Evolutionary conservation across 2,888 invertebrate species (phyloP).

Genomic region (Andrena chrysosceles): DNA sequence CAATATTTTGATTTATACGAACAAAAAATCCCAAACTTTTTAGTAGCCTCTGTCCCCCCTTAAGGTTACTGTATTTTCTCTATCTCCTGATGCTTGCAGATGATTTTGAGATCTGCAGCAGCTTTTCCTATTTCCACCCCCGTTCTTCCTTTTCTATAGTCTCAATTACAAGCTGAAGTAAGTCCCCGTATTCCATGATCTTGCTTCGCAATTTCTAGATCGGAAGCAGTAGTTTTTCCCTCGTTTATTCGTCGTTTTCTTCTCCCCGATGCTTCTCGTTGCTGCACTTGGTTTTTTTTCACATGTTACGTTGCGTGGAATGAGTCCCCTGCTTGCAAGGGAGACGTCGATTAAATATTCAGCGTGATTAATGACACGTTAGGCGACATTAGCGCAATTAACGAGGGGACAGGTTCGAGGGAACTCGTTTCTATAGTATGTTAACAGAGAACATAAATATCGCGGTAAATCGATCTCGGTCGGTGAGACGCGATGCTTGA

Average conservation of each 20-base stretch:
- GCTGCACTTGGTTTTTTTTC: background rate
- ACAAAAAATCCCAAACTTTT: too few species aligned
- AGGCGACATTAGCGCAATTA: slow-evolving; percentile 26
- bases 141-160: background rate
- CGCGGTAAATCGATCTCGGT: slow-evolving; percentile 23
- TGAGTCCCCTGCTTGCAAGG: background rate
- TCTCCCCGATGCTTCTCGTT: too few species aligned
- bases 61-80: too few species aligned
- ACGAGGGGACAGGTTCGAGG: slow-evolving; percentile 7
- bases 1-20: too few species aligned
- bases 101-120: background rate
- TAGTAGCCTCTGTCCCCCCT: too few species aligned
- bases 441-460: slow-evolving; percentile 2
- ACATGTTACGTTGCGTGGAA: background rate
- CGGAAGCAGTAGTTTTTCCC: too few species aligned
- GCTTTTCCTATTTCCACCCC: background rate
- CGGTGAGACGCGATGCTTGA: slow-evolving; percentile 8
- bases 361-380: slow-evolving; percentile 13
- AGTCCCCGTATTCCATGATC: background rate
- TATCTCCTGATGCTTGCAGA: too few species aligned
- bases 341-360: background rate
- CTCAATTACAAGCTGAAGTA: background rate
- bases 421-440: slow-evolving; percentile 3
- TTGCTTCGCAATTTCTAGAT: background rate
- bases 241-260: too few species aligned